Percentiles rank a stretch among this genome's conserved stretches.
Evolutionary conservation across 2,113 vertebrate genomes (phyloP).

Genomic region (Callipepla squamata): DNA sequence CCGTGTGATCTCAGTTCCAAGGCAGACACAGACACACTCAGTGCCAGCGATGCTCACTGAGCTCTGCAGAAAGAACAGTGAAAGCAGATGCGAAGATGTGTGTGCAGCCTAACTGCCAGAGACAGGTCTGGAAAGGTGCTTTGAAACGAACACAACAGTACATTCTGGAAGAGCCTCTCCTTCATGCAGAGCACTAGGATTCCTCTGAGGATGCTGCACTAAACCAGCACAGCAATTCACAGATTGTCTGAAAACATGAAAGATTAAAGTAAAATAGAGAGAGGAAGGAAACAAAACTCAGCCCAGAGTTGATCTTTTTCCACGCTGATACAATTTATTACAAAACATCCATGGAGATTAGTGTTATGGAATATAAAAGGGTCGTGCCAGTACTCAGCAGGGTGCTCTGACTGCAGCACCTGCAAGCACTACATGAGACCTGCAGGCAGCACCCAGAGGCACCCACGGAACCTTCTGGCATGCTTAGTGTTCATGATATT

Average conservation of each 20-base stretch:
- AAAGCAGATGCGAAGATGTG: neutral
- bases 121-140: neutral
- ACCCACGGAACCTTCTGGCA: neutral
- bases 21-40: neutral
- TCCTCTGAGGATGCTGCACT: neutral
- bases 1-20: neutral
- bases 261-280: neutral
- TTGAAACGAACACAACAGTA: neutral
- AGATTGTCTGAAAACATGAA: neutral
- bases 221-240: neutral
- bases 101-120: neutral
- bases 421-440: neutral
- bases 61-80: neutral
- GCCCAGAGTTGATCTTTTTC: neutral
- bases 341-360: slow-evolving; percentile 60
- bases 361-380: slow-evolving; percentile 59
- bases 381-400: neutral
- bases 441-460: neutral
- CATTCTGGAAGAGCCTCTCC: neutral
- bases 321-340: slow-evolving; percentile 69
- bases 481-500: neutral
- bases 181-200: neutral
- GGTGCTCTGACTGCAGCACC: slow-evolving; percentile 13
- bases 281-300: neutral
- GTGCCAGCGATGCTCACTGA: neutral